Evolutionary conservation across 2,113 vertebrate genomes (phyloP).

Genomic region (Melanotaenia duboulayi): DNA sequence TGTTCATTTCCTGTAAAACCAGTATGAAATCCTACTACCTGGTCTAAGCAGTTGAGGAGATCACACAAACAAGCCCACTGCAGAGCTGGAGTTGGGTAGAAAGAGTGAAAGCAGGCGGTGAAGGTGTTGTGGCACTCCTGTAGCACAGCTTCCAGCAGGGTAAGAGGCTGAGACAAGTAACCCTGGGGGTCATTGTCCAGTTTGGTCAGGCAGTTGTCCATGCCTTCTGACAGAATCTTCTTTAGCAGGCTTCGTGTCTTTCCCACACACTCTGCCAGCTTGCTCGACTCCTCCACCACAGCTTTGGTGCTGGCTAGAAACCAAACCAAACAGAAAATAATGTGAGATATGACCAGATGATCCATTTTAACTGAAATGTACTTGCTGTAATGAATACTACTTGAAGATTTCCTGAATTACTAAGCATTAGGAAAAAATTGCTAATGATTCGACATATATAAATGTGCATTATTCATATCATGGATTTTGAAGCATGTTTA

Average conservation of each 20-base stretch:
- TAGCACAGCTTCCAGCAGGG: slow-evolving; percentile 94
- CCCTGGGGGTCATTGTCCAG: slow-evolving; percentile 97
- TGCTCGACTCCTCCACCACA: slow-evolving; percentile 97
- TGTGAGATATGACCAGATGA: background rate
- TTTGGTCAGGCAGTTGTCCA: slow-evolving; percentile 96
- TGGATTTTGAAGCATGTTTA: background rate
- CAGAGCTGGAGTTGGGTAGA: slow-evolving; percentile 95
- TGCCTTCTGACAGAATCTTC: slow-evolving; percentile 97
- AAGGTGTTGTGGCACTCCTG: slow-evolving; percentile 99
- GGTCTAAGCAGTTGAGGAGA: slow-evolving; percentile 96
- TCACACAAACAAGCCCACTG: slow-evolving; percentile 99
- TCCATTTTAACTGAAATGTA: too few relatives aligned
- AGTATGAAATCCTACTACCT: slow-evolving; percentile 74
- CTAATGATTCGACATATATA: too few relatives aligned
- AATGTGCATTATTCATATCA: too few relatives aligned
- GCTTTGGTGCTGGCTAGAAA: slow-evolving; percentile 91
- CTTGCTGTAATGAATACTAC: too few relatives aligned
- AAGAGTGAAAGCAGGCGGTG: slow-evolving; percentile 98
- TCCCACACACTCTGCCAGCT: slow-evolving; percentile 96
- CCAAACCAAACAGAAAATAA: slow-evolving; percentile 20
- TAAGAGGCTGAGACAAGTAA: slow-evolving; percentile 94
- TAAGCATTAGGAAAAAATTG: too few relatives aligned
- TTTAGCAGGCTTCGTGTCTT: slow-evolving; percentile 97
- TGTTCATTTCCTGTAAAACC: background rate
- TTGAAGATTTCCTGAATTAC: too few relatives aligned